These are phyloP conservation scores for Corapipo altera DNA, from an alignment of 2,113 vertebrate species.

Conservation along the genomic window DNA sequence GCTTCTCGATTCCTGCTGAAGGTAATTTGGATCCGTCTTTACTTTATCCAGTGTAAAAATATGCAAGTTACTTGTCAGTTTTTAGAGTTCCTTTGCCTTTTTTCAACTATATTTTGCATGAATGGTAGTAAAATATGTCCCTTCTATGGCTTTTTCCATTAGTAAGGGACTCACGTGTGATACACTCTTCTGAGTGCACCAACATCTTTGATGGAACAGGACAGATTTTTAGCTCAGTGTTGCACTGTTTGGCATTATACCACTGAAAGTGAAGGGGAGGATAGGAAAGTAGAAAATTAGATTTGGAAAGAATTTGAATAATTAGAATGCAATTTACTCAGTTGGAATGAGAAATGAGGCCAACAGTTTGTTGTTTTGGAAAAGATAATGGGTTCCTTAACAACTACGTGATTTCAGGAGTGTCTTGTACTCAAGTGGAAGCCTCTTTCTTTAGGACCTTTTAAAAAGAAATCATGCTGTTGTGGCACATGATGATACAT, in stretches of 20 bases:
- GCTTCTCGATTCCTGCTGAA: neutral
- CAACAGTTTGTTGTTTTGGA: neutral
- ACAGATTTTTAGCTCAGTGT: neutral
- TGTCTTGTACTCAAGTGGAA: neutral
- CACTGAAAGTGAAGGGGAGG: neutral
- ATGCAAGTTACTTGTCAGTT: neutral
- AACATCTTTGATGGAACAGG: neutral
- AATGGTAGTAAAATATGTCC: neutral
- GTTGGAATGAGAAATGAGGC: neutral
- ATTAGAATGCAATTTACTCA: neutral
- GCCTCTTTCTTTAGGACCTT: neutral
- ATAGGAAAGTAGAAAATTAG: neutral
- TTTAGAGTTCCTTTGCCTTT: neutral
- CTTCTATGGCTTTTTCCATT: neutral
- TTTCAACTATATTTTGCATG: neutral
- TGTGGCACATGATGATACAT: neutral
- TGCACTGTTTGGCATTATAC: neutral
- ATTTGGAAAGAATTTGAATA: constrained; percentile 1
- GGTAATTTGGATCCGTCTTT: neutral
- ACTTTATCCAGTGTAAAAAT: neutral
- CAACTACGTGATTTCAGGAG: neutral
- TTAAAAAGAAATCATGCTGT: neutral
- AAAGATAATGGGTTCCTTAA: neutral
- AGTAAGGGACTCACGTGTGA: neutral
- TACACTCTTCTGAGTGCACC: neutral